Evolutionary conservation across 2,888 invertebrate species (phyloP).

Genomic region (Cremastinae sp.): DNA sequence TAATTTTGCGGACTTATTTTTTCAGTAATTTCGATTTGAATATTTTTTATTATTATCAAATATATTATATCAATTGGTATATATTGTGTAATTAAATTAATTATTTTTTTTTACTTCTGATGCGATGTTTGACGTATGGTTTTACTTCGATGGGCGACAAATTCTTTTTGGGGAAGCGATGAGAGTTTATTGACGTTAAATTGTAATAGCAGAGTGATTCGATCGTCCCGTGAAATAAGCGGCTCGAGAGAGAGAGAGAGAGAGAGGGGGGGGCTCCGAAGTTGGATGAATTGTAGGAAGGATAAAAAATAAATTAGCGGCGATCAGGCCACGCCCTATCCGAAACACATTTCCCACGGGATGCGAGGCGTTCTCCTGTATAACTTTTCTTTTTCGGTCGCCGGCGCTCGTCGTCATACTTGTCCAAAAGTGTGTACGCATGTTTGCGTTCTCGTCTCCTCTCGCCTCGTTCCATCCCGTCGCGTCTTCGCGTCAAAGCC

Average conservation of each 20-base stretch:
- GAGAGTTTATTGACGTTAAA: too few relatives aligned
- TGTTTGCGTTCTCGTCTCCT: neutral
- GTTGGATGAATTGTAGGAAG: slow-evolving; percentile 21
- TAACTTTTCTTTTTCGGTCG: neutral
- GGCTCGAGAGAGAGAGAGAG: too few relatives aligned
- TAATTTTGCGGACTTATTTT: too few relatives aligned
- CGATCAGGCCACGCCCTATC: slow-evolving; percentile 64
- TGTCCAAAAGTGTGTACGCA: slow-evolving; percentile 21
- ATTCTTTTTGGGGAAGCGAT: too few relatives aligned
- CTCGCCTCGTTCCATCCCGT: neutral
- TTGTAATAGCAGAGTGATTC: too few relatives aligned
- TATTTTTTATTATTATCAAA: too few relatives aligned
- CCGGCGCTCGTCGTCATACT: neutral
- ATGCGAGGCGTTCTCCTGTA: slow-evolving; percentile 16
- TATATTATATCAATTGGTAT: too few relatives aligned
- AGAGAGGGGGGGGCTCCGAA: neutral
- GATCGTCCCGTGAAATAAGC: neutral
- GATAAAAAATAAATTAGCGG: slow-evolving; percentile 63
- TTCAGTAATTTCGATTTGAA: too few relatives aligned
- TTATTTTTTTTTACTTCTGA: neutral
- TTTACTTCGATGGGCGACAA: too few relatives aligned
- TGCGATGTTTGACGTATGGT: neutral
- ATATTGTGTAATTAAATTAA: too few relatives aligned
- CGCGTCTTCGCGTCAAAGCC: slow-evolving; percentile 8
- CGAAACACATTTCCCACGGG: slow-evolving; percentile 62